Percentiles rank a stretch among this genome's conserved stretches.
Conservation (phyloP, 2,888 invertebrate genomes). For the Sphaeridia pumilis region DNA sequence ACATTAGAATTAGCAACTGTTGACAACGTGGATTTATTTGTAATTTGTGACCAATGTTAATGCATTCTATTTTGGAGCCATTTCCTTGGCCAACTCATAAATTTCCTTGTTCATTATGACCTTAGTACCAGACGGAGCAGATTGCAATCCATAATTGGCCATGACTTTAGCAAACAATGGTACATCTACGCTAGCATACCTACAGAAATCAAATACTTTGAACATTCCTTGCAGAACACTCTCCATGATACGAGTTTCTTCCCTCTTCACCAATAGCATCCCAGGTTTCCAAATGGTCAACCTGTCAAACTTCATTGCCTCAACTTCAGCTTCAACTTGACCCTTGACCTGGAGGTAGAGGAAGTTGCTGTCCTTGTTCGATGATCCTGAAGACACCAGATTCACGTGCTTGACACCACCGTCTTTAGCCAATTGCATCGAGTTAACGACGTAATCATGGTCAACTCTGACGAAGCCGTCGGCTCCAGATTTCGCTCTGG, state of each 20-base stretch:
- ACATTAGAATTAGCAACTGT: too few species aligned
- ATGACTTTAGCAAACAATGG: constrained; percentile 36
- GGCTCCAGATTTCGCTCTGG: constrained; percentile 42
- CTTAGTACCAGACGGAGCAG: not conserved
- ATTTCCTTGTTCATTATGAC: not conserved
- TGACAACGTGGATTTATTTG: too few species aligned
- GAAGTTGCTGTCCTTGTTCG: constrained; percentile 42
- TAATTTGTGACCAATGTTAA: too few species aligned
- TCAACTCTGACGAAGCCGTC: constrained; percentile 44
- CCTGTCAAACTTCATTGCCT: constrained; percentile 24
- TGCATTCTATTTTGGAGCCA: not conserved
- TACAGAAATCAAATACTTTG: constrained; percentile 25
- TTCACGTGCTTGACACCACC: constrained; percentile 42
- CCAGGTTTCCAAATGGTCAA: constrained; percentile 15
- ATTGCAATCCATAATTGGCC: constrained; percentile 16
- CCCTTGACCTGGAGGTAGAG: constrained; percentile 44
- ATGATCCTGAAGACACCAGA: constrained; percentile 42
- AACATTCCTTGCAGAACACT: constrained; percentile 19
- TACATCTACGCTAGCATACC: constrained; percentile 34
- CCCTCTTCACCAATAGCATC: constrained; percentile 9
- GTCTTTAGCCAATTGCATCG: constrained; percentile 42
- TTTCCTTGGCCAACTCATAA: not conserved
- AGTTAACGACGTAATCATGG: constrained; percentile 44
- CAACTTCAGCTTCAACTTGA: constrained; percentile 31
- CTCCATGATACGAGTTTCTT: constrained; percentile 29